A percentile compares a stretch with the other conserved stretches of the same genome.
phyloP scores from a whole-genome alignment of 2,888 invertebrate species.

The Villa cingulata region DNA sequence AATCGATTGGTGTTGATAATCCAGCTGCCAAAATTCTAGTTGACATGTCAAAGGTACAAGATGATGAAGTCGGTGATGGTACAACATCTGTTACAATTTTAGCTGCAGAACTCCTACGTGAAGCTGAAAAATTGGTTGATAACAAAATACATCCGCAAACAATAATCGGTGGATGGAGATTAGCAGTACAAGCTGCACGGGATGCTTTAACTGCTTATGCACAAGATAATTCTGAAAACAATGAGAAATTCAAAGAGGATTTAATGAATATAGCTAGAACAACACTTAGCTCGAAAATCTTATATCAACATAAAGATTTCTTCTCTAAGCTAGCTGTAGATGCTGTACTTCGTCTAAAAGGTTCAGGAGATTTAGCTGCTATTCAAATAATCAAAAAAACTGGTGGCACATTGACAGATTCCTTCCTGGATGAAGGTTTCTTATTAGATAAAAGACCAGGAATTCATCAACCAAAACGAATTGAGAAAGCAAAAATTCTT shows the following conservation, averaged over 20 bases:
- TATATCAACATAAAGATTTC: conserved; percentile 92
- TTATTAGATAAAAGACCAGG: conserved; percentile 94
- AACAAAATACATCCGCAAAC: conserved; percentile 97
- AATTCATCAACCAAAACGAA: conserved; percentile 83
- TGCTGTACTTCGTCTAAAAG: conserved; percentile 87
- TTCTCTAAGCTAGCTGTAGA: conserved; percentile 92
- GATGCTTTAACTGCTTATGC: conserved; percentile 67
- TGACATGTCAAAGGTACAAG: conserved; percentile 97
- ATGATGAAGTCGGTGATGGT: conserved; percentile 99
- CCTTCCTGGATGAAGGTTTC: conserved; percentile 92
- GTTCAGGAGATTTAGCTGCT: conserved; percentile 86
- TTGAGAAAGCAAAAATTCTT: conserved; percentile 92
- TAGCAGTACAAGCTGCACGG: conserved; percentile 71
- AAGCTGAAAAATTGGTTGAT: conserved; percentile 86
- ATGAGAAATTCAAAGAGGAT: conserved; percentile 68
- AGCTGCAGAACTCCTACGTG: conserved; percentile 86
- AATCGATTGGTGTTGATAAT: conserved; percentile 93
- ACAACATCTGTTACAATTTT: conserved; percentile 94
- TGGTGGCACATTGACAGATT: conserved; percentile 85
- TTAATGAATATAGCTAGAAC: conserved; percentile 94
- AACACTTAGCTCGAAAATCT: conserved; percentile 93
- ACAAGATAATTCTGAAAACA: conserved; percentile 67
- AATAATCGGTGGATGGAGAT: conserved; percentile 90
- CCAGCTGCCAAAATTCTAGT: conserved; percentile 98
- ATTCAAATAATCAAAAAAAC: conserved; percentile 97